Evolutionary conservation across 2,797 vertebrate genomes (phyloP).

Genomic region (Notamacropus eugenii): DNA sequence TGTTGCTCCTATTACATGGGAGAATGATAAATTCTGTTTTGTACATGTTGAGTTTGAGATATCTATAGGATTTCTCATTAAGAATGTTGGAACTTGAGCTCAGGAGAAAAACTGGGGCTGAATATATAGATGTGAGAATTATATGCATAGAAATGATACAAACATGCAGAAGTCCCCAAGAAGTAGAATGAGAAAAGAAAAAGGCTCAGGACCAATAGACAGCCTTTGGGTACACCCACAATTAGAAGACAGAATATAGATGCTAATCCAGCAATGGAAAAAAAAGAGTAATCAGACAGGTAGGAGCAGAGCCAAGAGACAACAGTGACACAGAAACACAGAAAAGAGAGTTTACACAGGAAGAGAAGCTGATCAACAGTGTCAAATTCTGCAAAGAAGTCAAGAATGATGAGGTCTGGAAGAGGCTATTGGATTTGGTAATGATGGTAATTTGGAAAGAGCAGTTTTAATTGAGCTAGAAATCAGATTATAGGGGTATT

Average conservation of each 20-base stretch:
- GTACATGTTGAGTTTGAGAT: background rate
- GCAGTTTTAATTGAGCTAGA: background rate
- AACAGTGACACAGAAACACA: background rate
- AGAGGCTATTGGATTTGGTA: background rate
- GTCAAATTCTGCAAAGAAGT: background rate
- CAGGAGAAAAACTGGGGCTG: background rate
- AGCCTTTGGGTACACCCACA: background rate
- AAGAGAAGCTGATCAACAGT: background rate
- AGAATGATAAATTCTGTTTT: background rate
- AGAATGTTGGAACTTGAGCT: background rate
- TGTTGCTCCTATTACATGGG: background rate
- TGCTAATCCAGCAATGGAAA: background rate
- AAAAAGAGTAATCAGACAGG: background rate
- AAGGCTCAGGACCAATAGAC: background rate
- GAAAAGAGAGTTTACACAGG: background rate
- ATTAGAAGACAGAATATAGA: background rate
- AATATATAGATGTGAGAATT: background rate
- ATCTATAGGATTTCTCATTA: background rate
- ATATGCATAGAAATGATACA: background rate
- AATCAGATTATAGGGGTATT: background rate
- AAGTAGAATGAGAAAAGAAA: background rate
- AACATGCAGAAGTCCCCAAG: background rate
- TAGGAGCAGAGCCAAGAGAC: background rate
- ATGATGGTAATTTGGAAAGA: background rate
- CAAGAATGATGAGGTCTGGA: background rate